Base-by-base conservation (phyloP, 2,113 vertebrate species). In the Varanus komodoensis region DNA sequence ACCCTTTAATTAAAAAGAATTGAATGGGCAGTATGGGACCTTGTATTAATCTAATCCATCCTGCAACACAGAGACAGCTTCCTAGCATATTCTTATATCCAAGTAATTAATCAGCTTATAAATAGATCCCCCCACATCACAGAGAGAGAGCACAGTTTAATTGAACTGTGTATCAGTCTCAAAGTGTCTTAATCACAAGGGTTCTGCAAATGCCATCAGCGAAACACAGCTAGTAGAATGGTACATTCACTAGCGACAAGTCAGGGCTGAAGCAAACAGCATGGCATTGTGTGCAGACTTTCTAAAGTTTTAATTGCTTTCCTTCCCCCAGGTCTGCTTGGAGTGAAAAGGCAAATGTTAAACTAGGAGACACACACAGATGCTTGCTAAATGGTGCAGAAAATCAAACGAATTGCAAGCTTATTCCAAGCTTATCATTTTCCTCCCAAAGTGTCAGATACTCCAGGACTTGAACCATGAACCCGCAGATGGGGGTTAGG, bases 291-390 rank as follows among this genome's bases (percentile, higher is more conserved):
- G 48, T 44, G 57, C 54, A 67, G 19, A 77, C 61, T 38, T 86
- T 32, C 85, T 75, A n/a, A 38, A 79, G 34, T 67, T 78, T 87
- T 87, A 87, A 87, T 87, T 87, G 57, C 54, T 87, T 87, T 79
- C 14, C 25, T 78, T 79, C 57, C 75, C 85, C 54, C 57, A 67
- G 54, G 74, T 67, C 25, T 48, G 57, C 38, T 87, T 87, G 54
- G 38, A 78, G 8, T 23, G 25, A 87, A 87, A 44, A 48, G 23
- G 52, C 52, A 29, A 87, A 78, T 67, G 54, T 64, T 64, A 64
- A 78, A 38, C 54, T 8, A 6, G 23, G 34, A 61, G n/a, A 44
- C 0, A 2, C n/a, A 6, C 23, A 44, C 25, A 75, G 74, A 64
- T 44, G n/a, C 19, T 44, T 78, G 54, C 73, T 87, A 78, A 64